Percentiles rank a stretch among this genome's conserved stretches.
Conservation (phyloP, 2,888 invertebrate species). For the Antheraea assamensis region DNA sequence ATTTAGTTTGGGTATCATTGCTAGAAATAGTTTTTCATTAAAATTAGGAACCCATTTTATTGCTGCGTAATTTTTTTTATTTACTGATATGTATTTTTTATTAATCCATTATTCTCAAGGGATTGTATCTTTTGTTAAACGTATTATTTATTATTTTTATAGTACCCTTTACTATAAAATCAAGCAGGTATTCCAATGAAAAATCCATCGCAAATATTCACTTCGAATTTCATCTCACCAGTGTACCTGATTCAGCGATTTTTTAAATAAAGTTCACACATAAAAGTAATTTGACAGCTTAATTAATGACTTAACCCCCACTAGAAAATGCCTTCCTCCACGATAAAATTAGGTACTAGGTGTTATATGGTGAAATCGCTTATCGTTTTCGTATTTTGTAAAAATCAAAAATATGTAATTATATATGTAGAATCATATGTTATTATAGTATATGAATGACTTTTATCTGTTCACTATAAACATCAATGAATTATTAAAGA, state of each 20-base stretch:
- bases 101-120: too few species aligned
- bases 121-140: too few species aligned
- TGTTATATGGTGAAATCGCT: not conserved
- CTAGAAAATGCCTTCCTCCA: not conserved
- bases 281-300: not conserved
- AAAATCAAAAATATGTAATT: not conserved
- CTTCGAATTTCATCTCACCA: not conserved
- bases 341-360: not conserved
- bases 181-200: not conserved
- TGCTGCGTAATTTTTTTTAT: not conserved
- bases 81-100: not conserved
- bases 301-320: not conserved
- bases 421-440: not conserved
- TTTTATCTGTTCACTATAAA: too few species aligned
- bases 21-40: not conserved
- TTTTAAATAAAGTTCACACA: not conserved
- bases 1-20: too few species aligned
- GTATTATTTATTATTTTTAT: too few species aligned
- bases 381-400: not conserved
- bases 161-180: not conserved
- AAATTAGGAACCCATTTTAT: not conserved
- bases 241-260: conserved; percentile 8
- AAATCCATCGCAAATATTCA: not conserved
- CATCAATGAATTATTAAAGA: too few species aligned
- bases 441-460: too few species aligned